Evolutionary conservation across 2,888 invertebrate species (phyloP).

Genomic region (Hyles lineata): DNA sequence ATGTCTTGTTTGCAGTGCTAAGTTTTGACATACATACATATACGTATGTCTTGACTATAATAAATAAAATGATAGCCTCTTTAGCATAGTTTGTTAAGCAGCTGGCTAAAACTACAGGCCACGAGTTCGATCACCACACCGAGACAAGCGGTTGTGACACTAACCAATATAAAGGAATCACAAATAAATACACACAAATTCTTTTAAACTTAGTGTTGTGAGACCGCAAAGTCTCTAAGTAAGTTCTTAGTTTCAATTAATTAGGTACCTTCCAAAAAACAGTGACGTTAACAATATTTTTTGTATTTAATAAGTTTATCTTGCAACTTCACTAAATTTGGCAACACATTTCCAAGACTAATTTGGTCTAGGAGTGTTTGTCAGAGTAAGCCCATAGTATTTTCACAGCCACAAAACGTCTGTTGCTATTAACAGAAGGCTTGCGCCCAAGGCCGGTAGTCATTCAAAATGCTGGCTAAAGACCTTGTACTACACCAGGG

Average conservation of each 20-base stretch:
- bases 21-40: constrained; percentile 7
- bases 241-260: no score
- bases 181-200: no score
- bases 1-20: constrained; percentile 11
- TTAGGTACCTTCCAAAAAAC: no score
- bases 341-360: no score
- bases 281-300: no score
- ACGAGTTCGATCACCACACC: neutral
- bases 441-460: neutral
- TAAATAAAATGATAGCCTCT: neutral
- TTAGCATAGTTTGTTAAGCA: neutral
- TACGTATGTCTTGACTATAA: neutral
- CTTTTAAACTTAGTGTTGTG: no score
- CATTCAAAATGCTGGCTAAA: neutral
- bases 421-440: neutral
- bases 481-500: constrained; percentile 7
- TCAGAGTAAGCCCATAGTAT: neutral
- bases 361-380: neutral
- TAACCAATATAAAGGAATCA: no score
- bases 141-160: no score
- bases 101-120: neutral
- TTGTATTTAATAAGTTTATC: no score
- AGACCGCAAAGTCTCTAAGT: no score
- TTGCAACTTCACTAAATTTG: no score
- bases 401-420: neutral